These are phyloP conservation scores for Danaus chrysippus DNA, from an alignment of 2,888 invertebrate genomes.

Conservation along the genomic window DNA sequence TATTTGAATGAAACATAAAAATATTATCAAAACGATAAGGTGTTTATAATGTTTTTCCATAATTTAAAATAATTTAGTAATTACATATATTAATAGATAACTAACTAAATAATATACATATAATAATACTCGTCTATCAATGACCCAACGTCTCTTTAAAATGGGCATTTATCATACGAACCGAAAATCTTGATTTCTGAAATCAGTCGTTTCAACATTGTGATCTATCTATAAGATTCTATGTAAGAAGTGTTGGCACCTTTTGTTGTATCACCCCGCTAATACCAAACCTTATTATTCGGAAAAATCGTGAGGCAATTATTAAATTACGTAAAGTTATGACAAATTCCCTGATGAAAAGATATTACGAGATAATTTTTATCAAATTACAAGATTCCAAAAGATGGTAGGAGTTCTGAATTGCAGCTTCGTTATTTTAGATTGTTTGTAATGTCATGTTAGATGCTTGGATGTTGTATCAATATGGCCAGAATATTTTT, in stretches of 20 bases:
- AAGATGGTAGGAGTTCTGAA: conserved; percentile 11
- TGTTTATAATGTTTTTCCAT: too few species aligned
- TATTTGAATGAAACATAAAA: too few species aligned
- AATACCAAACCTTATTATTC: conserved; percentile 17
- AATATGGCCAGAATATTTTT: conserved; percentile 9
- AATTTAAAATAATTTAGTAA: too few species aligned
- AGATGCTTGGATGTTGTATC: conserved; percentile 13
- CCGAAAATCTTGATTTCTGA: conserved; percentile 16
- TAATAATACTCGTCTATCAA: too few species aligned
- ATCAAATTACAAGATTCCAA: background rate
- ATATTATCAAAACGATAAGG: too few species aligned
- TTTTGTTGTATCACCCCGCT: conserved; percentile 17
- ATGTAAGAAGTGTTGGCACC: conserved; percentile 11
- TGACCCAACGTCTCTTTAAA: too few species aligned
- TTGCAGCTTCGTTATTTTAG: conserved; percentile 9
- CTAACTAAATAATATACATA: too few species aligned
- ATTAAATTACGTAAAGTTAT: conserved; percentile 5
- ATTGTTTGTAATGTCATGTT: conserved; percentile 13
- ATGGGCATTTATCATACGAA: background rate
- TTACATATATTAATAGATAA: too few species aligned
- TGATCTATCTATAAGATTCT: conserved; percentile 15
- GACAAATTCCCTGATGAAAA: conserved; percentile 6
- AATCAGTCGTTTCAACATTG: conserved; percentile 15
- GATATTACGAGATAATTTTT: background rate
- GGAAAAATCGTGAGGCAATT: conserved; percentile 19